These are phyloP conservation scores for Rhodophaea formosa DNA, from an alignment of 2,888 invertebrate genomes.

Conservation along the genomic window DNA sequence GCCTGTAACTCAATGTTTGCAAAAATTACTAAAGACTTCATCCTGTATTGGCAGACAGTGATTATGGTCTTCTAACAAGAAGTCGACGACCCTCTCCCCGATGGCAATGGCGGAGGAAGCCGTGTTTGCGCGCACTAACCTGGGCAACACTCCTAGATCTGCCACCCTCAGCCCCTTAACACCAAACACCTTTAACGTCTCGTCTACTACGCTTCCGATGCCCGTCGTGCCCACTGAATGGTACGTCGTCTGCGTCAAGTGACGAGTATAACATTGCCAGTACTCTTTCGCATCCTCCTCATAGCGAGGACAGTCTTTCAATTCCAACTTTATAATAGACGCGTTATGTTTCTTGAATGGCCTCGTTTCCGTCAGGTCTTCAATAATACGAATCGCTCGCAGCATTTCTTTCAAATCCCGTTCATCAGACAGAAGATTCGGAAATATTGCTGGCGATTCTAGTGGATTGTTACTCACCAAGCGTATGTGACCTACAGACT, in stretches of 20 bases:
- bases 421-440: conserved; percentile 49
- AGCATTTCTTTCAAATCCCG: conserved; percentile 47
- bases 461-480: conserved; percentile 44
- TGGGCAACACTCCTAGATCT: conserved; percentile 48
- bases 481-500: conserved; percentile 48
- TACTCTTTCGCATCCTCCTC: conserved; percentile 32
- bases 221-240: conserved; percentile 55
- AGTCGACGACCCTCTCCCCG: conserved; percentile 51
- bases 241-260: conserved; percentile 51
- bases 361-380: conserved; percentile 40
- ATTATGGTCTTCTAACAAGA: conserved; percentile 27
- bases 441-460: conserved; percentile 42
- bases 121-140: conserved; percentile 48
- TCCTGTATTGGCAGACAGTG: background rate
- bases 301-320: conserved; percentile 43
- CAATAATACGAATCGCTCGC: conserved; percentile 42
- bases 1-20: too few relatives aligned
- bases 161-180: conserved; percentile 46
- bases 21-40: too few relatives aligned
- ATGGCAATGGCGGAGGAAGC: conserved; percentile 53
- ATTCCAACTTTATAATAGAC: conserved; percentile 34
- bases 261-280: conserved; percentile 57
- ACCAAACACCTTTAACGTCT: conserved; percentile 46
- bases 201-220: conserved; percentile 50
- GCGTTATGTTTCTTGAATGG: conserved; percentile 37